phyloP scores from a whole-genome alignment of 2,113 vertebrate species.

The Lanius ludovicianus region DNA sequence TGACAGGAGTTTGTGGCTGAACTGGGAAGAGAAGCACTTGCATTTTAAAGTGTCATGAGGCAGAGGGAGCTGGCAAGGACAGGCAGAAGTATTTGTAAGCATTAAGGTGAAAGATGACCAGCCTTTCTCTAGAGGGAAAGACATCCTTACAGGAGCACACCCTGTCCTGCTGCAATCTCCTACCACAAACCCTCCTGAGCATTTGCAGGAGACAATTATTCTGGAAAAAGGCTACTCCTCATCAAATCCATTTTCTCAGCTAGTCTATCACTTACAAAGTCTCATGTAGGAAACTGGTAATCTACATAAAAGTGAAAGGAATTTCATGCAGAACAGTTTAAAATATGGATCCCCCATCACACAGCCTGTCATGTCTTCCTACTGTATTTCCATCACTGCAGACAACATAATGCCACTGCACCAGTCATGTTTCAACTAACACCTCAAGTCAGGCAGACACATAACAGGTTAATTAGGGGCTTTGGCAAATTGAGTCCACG shows the following conservation, averaged over 20 bases:
- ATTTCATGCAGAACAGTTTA: conserved; percentile 53
- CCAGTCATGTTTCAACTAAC: conserved; percentile 78
- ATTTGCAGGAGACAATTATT: background rate
- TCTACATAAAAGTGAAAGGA: conserved; percentile 64
- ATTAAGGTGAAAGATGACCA: background rate
- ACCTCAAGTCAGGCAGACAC: conserved; percentile 79
- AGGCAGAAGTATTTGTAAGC: background rate
- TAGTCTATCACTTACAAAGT: conserved; percentile 45
- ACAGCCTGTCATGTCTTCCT: conserved; percentile 42
- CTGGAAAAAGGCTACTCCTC: background rate
- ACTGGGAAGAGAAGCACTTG: background rate
- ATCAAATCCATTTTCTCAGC: conserved; percentile 39
- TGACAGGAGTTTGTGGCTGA: background rate
- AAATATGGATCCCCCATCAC: conserved; percentile 17
- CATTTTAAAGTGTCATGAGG: background rate
- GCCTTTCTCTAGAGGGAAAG: background rate
- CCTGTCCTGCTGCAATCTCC: background rate
- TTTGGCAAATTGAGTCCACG: conserved; percentile 79
- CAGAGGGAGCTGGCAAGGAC: background rate
- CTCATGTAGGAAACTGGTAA: conserved; percentile 31
- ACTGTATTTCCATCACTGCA: conserved; percentile 61
- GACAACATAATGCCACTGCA: conserved; percentile 63
- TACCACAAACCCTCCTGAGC: background rate
- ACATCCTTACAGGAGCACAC: background rate
- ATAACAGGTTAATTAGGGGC: conserved; percentile 84